These are phyloP conservation scores for Miniopterus natalensis DNA, from an alignment of 2,113 vertebrate species.

Conservation along the genomic window DNA sequence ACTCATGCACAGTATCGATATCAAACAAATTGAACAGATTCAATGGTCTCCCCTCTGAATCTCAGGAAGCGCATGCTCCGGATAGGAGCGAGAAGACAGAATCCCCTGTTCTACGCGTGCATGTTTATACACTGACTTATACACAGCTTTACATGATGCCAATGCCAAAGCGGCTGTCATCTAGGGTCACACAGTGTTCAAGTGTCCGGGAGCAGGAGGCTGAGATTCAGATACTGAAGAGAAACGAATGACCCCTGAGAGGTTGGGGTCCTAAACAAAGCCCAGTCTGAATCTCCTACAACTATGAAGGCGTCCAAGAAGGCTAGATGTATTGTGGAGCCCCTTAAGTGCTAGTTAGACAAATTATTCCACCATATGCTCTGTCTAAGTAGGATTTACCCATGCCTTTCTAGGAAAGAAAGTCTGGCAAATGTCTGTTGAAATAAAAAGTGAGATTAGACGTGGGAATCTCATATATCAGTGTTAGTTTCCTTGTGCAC, in stretches of 20 bases:
- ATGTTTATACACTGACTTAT: background rate
- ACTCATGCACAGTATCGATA: background rate
- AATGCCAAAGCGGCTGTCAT: background rate
- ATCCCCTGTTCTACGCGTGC: background rate
- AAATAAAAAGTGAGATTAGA: background rate
- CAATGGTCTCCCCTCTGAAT: background rate
- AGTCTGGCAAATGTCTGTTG: background rate
- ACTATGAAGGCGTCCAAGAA: background rate
- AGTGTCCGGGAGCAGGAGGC: background rate
- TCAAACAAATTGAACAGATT: slow-evolving; percentile 35
- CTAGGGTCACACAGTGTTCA: background rate
- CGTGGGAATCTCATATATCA: background rate
- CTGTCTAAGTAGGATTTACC: background rate
- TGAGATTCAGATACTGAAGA: background rate
- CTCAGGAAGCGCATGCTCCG: background rate
- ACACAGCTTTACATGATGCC: background rate
- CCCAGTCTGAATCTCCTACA: background rate
- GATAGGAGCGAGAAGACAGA: background rate
- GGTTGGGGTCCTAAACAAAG: background rate
- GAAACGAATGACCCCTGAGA: background rate
- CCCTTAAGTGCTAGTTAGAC: background rate
- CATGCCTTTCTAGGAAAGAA: background rate
- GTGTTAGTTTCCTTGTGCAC: background rate
- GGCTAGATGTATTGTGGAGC: too few relatives aligned
- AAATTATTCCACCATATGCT: background rate